These are phyloP conservation scores for Semaprochilodus insignis DNA, from an alignment of 2,797 vertebrate genomes.

Conservation along the genomic window DNA sequence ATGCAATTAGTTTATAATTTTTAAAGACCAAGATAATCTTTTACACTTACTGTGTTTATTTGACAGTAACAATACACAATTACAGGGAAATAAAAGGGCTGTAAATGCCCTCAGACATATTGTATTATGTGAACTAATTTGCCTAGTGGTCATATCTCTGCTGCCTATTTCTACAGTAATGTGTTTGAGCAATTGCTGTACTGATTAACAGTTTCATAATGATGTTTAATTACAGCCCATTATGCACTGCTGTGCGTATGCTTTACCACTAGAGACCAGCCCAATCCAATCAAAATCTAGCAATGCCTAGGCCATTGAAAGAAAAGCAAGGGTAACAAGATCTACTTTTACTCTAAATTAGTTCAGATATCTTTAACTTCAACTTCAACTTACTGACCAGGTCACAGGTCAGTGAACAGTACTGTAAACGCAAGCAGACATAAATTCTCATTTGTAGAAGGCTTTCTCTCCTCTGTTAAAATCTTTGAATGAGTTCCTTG, in stretches of 20 bases:
- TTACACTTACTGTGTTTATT: background rate
- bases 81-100: background rate
- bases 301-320: slow-evolving; percentile 33
- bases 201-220: slow-evolving; percentile 44
- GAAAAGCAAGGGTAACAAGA: slow-evolving; percentile 26
- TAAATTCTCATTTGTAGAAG: slow-evolving; percentile 67
- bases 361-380: slow-evolving; percentile 37
- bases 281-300: slow-evolving; percentile 48
- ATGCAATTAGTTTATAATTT: background rate
- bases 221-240: slow-evolving; percentile 47
- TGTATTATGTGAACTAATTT: slow-evolving; percentile 21
- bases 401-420: slow-evolving; percentile 29
- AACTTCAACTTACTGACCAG: slow-evolving; percentile 17
- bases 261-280: slow-evolving; percentile 39
- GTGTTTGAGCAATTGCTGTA: slow-evolving; percentile 16
- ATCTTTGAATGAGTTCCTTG: slow-evolving; percentile 35
- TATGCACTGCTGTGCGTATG: slow-evolving; percentile 16
- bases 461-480: slow-evolving; percentile 26
- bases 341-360: background rate
- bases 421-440: slow-evolving; percentile 34
- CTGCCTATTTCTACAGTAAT: slow-evolving; percentile 27
- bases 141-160: slow-evolving; percentile 5
- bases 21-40: background rate
- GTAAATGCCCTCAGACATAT: slow-evolving; percentile 3
- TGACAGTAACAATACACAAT: background rate